These are phyloP conservation scores for Epistrophe eligans DNA, from an alignment of 2,888 invertebrate genomes.

Conservation along the genomic window DNA sequence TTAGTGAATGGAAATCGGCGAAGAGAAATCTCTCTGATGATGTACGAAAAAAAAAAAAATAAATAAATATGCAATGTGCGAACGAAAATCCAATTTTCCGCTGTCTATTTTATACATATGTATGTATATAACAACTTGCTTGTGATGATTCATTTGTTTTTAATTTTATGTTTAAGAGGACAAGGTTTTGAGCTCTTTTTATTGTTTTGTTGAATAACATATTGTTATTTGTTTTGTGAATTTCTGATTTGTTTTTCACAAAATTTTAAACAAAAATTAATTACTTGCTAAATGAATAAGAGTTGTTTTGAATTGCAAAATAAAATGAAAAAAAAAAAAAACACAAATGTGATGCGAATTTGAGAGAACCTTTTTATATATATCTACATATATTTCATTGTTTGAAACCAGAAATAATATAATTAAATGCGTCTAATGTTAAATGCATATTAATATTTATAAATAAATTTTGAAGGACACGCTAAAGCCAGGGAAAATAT, in stretches of 20 bases:
- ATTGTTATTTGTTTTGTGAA: constrained; percentile 12
- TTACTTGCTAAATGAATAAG: constrained; percentile 20
- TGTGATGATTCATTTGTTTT: constrained; percentile 52
- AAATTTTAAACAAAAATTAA: background rate
- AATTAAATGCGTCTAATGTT: background rate
- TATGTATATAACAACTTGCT: background rate
- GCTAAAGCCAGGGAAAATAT: background rate
- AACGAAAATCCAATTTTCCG: constrained; percentile 35
- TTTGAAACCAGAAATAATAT: constrained; percentile 16
- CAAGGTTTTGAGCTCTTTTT: constrained; percentile 16
- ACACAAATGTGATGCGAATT: background rate
- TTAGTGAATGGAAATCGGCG: constrained; percentile 45
- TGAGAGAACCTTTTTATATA: no score
- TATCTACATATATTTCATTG: background rate
- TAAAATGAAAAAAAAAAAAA: background rate
- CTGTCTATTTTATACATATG: background rate
- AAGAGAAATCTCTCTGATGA: constrained; percentile 25
- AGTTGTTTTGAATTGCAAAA: background rate
- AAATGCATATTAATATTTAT: background rate
- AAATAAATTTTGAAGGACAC: background rate
- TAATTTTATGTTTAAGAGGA: constrained; percentile 26
- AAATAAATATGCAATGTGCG: constrained; percentile 13
- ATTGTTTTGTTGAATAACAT: constrained; percentile 3
- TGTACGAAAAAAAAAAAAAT: background rate
- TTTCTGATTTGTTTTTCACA: background rate